A percentile compares a stretch with the other conserved stretches of the same genome.
phyloP scores from a whole-genome alignment of 2,113 vertebrate genomes.

The Macrotus californicus region DNA sequence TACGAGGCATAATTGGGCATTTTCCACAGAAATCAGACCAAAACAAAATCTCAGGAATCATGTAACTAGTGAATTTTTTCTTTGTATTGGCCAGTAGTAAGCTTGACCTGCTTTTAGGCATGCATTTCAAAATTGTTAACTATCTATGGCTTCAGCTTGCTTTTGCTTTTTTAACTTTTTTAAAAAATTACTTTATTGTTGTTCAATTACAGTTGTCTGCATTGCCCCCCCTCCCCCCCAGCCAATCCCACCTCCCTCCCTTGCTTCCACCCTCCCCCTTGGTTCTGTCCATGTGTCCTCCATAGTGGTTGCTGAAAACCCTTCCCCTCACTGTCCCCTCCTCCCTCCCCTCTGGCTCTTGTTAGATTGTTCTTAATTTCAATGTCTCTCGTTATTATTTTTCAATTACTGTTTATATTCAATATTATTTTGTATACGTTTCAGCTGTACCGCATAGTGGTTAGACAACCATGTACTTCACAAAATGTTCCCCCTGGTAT shows the following conservation, averaged over 20 bases:
- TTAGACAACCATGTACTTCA: neutral
- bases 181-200: no score
- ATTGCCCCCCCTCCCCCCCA: no score
- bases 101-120: neutral
- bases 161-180: no score
- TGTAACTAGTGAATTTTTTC: neutral
- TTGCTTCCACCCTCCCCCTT: no score
- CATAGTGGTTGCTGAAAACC: no score
- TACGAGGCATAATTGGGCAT: neutral
- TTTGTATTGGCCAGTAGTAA: neutral
- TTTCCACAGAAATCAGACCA: neutral
- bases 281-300: no score
- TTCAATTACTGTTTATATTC: neutral
- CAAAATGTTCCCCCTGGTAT: neutral
- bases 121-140: constrained; percentile 14
- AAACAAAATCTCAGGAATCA: neutral
- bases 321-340: no score
- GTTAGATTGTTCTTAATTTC: no score
- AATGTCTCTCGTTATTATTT: no score
- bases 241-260: no score
- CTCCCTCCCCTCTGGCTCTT: no score
- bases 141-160: neutral
- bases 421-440: neutral
- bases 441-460: neutral
- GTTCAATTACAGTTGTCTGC: no score